phyloP scores from a whole-genome alignment of 2,113 vertebrate species.

The Cygnus buccinator region DNA sequence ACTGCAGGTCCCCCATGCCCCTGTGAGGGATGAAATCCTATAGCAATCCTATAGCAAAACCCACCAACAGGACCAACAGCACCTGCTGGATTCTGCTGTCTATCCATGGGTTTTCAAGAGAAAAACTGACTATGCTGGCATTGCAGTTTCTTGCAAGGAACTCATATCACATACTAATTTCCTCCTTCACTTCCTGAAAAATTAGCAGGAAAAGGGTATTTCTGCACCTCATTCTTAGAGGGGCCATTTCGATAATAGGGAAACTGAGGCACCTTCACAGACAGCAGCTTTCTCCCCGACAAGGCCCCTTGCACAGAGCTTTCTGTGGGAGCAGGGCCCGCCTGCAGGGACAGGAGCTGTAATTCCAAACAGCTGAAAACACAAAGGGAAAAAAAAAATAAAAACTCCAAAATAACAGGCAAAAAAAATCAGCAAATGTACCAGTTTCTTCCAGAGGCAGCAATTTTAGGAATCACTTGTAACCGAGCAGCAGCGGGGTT shows the following conservation, averaged over 20 bases:
- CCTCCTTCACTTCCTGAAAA: neutral
- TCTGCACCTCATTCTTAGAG: neutral
- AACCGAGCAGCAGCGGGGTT: neutral
- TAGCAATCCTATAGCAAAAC: neutral
- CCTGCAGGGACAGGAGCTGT: neutral
- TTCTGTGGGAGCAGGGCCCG: rapidly evolving
- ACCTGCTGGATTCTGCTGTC: neutral
- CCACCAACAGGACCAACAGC: neutral
- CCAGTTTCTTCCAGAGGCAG: neutral
- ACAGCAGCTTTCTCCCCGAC: rapidly evolving
- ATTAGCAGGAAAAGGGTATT: neutral
- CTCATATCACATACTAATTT: neutral
- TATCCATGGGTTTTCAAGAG: neutral
- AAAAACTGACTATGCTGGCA: neutral
- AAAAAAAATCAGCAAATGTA: neutral
- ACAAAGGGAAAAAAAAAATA: neutral
- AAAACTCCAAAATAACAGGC: neutral
- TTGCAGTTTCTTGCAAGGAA: neutral
- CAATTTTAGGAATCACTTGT: neutral
- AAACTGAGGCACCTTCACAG: neutral
- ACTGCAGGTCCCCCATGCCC: neutral
- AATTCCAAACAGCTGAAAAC: conserved; percentile 41
- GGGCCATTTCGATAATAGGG: neutral
- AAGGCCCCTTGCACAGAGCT: neutral
- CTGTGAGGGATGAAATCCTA: neutral